phyloP scores from a whole-genome alignment of 64 coral and sea anemone genomes.

The Trachythela sp. region DNA sequence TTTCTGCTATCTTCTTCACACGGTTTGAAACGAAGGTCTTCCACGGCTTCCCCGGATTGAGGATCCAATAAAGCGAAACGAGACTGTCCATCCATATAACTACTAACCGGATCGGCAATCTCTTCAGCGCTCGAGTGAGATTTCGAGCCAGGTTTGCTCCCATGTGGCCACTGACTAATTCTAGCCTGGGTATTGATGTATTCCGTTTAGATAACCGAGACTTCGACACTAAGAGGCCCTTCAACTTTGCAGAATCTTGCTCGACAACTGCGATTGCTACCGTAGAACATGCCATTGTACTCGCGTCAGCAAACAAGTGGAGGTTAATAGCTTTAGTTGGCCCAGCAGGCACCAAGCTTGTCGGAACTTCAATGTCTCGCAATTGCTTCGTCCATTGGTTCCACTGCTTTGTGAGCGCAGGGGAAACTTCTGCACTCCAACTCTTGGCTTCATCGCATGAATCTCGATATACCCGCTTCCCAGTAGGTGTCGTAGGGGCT shows the following conservation, averaged over 20 bases:
- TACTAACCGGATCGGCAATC: not conserved
- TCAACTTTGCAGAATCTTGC: not conserved
- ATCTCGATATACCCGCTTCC: not conserved
- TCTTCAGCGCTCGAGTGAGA: not conserved
- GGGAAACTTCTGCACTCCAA: not conserved
- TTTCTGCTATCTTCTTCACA: not conserved
- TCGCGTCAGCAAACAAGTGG: slow-evolving; percentile 7
- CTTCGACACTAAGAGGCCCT: not conserved
- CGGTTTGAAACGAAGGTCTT: not conserved
- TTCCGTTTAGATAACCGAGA: not conserved
- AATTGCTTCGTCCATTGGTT: not conserved
- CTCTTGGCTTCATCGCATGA: not conserved
- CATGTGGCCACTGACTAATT: not conserved
- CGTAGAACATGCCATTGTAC: not conserved
- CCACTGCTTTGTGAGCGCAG: not conserved
- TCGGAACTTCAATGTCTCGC: not conserved
- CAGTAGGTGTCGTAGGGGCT: not conserved
- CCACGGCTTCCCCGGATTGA: not conserved
- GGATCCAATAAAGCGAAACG: not conserved
- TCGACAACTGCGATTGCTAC: not conserved
- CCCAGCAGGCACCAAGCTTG: not conserved
- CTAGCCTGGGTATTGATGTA: not conserved
- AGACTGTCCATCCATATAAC: slow-evolving; percentile 20
- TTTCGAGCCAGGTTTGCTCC: not conserved
- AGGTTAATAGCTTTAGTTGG: not conserved